Conservation (phyloP, 2,113 vertebrate species). For the Phocoena phocoena region DNA sequence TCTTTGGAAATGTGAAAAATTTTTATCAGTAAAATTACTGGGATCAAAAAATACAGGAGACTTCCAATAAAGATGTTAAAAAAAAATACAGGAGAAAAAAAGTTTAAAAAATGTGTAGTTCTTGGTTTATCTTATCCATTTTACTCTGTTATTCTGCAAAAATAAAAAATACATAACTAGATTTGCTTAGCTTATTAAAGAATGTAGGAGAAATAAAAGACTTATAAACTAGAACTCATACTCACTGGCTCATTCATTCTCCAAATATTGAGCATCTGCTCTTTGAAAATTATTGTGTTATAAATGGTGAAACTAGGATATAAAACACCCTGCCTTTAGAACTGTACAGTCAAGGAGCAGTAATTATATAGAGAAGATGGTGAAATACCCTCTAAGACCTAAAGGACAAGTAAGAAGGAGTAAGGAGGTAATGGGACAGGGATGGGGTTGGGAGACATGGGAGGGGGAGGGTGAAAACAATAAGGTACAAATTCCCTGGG, state of each 20-base stretch:
- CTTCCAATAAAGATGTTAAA: too few relatives aligned
- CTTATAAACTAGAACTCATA: constrained; percentile 18
- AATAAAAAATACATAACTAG: constrained; percentile 10
- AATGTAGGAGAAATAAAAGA: constrained; percentile 59
- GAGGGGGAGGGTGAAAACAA: background rate
- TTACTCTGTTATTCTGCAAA: background rate
- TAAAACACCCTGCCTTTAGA: background rate
- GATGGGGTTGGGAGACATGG: background rate
- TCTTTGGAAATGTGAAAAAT: background rate
- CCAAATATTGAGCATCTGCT: background rate
- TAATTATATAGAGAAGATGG: background rate
- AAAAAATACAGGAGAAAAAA: background rate
- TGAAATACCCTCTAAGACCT: background rate
- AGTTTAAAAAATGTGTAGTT: background rate
- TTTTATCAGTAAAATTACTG: background rate
- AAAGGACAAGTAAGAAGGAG: background rate
- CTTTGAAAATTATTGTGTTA: constrained; percentile 2
- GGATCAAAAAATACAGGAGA: background rate
- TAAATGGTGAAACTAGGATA: background rate
- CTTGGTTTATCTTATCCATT: background rate
- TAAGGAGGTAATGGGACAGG: background rate
- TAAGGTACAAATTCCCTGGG: background rate
- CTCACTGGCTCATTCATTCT: constrained; percentile 15
- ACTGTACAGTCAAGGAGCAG: background rate
- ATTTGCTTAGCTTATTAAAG: constrained; percentile 11